phyloP scores from a whole-genome alignment of 2,888 invertebrate species.

The Loripinus fragilis region DNA sequence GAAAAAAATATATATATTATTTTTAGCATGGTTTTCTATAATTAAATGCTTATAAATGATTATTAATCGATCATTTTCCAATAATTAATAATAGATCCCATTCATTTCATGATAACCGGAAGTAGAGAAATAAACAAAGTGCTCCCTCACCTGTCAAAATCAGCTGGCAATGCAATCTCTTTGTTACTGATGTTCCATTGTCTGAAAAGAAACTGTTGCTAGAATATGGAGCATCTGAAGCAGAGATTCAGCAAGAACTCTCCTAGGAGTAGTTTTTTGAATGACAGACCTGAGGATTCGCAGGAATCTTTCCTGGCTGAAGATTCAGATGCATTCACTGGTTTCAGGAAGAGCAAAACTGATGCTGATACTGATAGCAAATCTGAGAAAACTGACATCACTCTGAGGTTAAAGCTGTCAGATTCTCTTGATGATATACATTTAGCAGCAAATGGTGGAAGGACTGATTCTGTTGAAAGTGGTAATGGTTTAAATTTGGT shows the following conservation, averaged over 20 bases:
- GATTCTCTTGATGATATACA: slow-evolving; percentile 40
- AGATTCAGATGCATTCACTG: slow-evolving; percentile 60
- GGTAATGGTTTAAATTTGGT: too few species aligned
- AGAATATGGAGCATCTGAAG: slow-evolving; percentile 37
- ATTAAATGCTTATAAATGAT: too few species aligned
- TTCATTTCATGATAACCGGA: slow-evolving; percentile 7
- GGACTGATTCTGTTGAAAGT: not conserved
- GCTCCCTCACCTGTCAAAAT: slow-evolving; percentile 13
- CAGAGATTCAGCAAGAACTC: slow-evolving; percentile 36
- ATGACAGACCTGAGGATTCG: slow-evolving; percentile 36
- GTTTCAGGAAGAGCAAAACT: slow-evolving; percentile 35
- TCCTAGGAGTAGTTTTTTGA: slow-evolving; percentile 24
- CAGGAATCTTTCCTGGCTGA: slow-evolving; percentile 60
- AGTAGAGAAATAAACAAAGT: not conserved
- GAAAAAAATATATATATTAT: not conserved
- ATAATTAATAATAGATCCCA: slow-evolving; percentile 4
- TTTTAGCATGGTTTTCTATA: not conserved
- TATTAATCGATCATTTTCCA: not conserved
- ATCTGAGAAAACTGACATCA: slow-evolving; percentile 30
- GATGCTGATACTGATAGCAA: slow-evolving; percentile 10
- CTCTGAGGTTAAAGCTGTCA: slow-evolving; percentile 45
- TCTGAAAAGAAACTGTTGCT: not conserved
- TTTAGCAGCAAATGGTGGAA: not conserved
- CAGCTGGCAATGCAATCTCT: not conserved
- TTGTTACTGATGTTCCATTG: not conserved